A percentile compares a stretch with the other conserved stretches of the same genome.
phyloP scores from a whole-genome alignment of 92 coral and sea anemone species.

The Desmophyllum pertusum region DNA sequence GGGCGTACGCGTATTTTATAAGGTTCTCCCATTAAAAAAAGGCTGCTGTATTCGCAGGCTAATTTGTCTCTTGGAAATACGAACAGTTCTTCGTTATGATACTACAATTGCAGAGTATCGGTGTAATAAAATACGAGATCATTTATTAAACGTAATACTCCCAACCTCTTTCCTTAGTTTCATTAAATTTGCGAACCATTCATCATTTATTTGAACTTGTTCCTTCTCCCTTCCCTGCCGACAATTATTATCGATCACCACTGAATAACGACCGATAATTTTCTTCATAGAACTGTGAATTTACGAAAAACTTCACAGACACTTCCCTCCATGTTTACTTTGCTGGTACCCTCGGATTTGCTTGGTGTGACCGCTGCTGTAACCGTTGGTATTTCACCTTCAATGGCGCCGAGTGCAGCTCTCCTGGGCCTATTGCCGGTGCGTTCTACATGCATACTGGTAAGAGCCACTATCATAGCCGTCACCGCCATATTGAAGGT shows the following conservation, averaged over 20 bases:
- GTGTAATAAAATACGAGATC: too few species aligned
- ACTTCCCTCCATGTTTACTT: slow-evolving; percentile 46
- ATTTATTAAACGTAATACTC: too few species aligned
- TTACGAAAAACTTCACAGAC: too few species aligned
- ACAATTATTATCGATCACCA: neutral
- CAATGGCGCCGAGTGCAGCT: slow-evolving; percentile 47
- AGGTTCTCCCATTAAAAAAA: too few species aligned
- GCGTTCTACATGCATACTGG: slow-evolving; percentile 17
- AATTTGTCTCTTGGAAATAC: too few species aligned
- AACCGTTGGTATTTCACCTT: slow-evolving; percentile 55
- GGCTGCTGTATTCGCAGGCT: too few species aligned
- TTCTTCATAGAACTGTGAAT: neutral
- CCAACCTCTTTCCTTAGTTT: too few species aligned
- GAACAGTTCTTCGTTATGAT: too few species aligned
- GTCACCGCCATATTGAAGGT: slow-evolving; percentile 35
- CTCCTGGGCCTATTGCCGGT: slow-evolving; percentile 44
- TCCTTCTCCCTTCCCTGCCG: neutral
- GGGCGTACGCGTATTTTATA: too few species aligned
- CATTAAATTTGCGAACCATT: too few species aligned
- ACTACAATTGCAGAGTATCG: too few species aligned
- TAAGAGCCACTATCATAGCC: neutral
- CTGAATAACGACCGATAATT: neutral
- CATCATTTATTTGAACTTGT: too few species aligned
- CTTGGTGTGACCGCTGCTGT: slow-evolving; percentile 35
- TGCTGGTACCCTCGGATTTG: slow-evolving; percentile 5